Evolutionary conservation across 1,140 invertebrate species (phyloP), one percentile per base, ranked within the genome.

Genomic region (Lucilia sericata): DNA sequence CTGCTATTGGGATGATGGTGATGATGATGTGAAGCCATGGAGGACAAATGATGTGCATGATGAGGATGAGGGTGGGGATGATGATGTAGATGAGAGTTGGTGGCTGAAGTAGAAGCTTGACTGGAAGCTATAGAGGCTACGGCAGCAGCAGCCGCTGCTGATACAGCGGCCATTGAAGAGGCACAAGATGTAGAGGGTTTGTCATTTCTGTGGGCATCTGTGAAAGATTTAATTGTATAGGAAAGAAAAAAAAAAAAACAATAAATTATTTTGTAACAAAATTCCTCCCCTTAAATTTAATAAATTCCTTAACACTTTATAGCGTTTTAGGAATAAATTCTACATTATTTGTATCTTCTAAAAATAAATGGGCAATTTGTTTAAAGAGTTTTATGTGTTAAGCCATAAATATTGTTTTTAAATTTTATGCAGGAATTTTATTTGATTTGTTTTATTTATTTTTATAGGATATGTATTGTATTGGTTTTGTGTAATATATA

Each of bases 41-140:
- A 74, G 85, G 86, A 83, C 34, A 76, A 74, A 12, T 49, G 82
- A 2, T 86, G 86, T 0, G 84, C 84, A 87, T 88, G 89, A 55
- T 90, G 89, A 51, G 88, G 88, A 80, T 88, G 89, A 60, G 87
- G 87, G 74, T 85, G 84, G 51, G 82, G 81, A 85, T 47, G 85
- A 21, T 84, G 65, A 30, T 51, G 74, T 55, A 84, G 86, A 55
- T 86, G 85, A 17, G 82, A 76, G 65, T 76, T 75, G 34, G 85
- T 83, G 34, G 87, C 87, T 9, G 88, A 87, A 12, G 85, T 49
- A 25, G 88, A 87, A n/a, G 85, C 83, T 14, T 82, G 82, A 49
- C 83, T 55, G 3, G 88, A 65, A 5, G 88, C 88, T 55, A 87
- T 88, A 75, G 88, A 87, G 49, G 88, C 65, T 82, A 82, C 74